Evolutionary conservation across 2,113 vertebrate species (phyloP).

Genomic region (Aythya baeri): DNA sequence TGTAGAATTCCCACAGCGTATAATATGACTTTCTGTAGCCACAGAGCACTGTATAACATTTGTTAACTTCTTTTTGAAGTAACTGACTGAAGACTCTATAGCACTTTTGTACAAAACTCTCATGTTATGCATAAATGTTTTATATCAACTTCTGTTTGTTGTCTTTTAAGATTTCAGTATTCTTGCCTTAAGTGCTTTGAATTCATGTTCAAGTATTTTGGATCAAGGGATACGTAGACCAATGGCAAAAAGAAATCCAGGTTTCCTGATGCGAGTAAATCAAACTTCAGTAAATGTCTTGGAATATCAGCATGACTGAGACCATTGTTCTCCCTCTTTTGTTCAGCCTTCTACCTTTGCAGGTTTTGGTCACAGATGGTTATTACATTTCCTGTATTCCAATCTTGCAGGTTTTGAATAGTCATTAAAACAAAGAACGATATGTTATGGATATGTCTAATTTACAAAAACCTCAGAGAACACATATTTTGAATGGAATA

Average conservation of each 20-base stretch:
- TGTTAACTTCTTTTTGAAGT: background rate
- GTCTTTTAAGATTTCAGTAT: background rate
- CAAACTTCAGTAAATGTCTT: background rate
- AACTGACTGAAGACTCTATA: background rate
- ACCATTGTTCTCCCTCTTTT: background rate
- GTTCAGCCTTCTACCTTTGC: background rate
- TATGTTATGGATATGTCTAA: background rate
- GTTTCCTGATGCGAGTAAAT: background rate
- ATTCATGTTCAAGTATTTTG: background rate
- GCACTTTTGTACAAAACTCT: background rate
- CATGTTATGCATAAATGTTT: background rate
- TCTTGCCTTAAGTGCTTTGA: background rate
- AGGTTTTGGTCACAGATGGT: background rate
- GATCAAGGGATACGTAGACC: background rate
- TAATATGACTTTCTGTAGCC: background rate
- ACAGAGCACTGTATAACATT: background rate
- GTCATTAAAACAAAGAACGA: background rate
- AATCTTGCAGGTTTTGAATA: background rate
- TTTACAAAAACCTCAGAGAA: background rate
- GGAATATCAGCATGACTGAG: background rate
- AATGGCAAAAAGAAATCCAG: background rate
- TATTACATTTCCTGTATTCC: background rate
- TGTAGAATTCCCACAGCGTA: background rate
- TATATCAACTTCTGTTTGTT: background rate
- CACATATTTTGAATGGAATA: background rate